Conservation (phyloP, 2,113 vertebrate genomes). For the Ovibos moschatus region DNA sequence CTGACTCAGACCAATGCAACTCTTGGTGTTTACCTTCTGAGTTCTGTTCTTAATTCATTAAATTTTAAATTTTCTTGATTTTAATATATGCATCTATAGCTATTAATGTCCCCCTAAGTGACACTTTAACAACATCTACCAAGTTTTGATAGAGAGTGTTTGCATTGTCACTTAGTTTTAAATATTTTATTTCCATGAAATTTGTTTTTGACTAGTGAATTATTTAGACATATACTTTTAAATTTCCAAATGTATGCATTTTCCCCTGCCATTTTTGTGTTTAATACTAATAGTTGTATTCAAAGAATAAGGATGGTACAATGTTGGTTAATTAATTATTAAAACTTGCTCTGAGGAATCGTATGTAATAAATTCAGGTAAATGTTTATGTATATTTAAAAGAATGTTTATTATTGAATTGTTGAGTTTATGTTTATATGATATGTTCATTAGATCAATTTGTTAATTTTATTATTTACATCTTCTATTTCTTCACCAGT, state of each 20-base stretch:
- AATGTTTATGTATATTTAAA: conserved; percentile 13
- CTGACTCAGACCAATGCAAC: background rate
- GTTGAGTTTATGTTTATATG: background rate
- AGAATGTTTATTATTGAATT: background rate
- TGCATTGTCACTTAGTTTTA: conserved; percentile 37
- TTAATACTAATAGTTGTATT: background rate
- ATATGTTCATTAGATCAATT: background rate
- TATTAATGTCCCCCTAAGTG: background rate
- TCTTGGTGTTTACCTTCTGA: background rate
- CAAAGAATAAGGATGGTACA: background rate
- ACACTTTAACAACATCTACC: background rate
- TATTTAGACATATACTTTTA: conserved; percentile 42
- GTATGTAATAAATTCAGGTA: background rate
- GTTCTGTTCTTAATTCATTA: conserved; percentile 43
- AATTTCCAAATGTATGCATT: background rate
- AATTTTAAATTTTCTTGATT: conserved; percentile 36
- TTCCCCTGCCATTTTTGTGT: background rate
- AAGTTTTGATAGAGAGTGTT: conserved; percentile 28
- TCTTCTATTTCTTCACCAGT: background rate
- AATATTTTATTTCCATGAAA: conserved; percentile 63
- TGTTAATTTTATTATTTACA: background rate
- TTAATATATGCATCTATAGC: background rate
- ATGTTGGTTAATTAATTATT: background rate
- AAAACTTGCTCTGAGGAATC: background rate
- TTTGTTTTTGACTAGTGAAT: conserved; percentile 50